Base-by-base conservation (phyloP, 2,888 invertebrate genomes). In the Molorchus minor region DNA sequence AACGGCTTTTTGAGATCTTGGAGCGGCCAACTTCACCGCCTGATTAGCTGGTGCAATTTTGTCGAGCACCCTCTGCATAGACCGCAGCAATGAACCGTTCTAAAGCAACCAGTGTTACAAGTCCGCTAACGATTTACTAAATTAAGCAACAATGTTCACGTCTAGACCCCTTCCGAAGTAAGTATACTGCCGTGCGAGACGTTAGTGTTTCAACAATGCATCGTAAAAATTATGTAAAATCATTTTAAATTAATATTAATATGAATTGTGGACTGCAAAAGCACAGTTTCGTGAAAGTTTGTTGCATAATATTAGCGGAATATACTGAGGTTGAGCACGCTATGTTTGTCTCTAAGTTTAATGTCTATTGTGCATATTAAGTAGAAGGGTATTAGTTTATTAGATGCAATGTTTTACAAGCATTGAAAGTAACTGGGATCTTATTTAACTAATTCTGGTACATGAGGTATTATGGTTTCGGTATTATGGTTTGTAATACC, bases 201-300 rank as follows among this genome's bases (percentile, higher is more conserved):
- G 3, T 10, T 7, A 33, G 12, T 49, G 21, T 38, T 49, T 38
- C 38, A 38, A 5, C 38, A 20, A 16, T 13, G 21, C 21, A 25
- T 16, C n/a, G 17, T 33, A 49, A 49, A 38, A 49, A 36, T 49
- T 49, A 49, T 49, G 38, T 49, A 43, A 43, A 54, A 54, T 54
- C 53, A 29, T 35, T 36, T 35, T 29, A 35, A 54, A 54, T 54
- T 54, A 54, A 54, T 54, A 44, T 19, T 33, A 25, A 36, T 43
- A 43, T 44, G 41, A 54, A 54, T 54, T 44, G 29, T 44, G 20
- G 52, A 20, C 44, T 44, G 20, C 44, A 33, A 36, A 35, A 25
- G 17, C 41, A 44, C 35, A 36, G 36, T 25, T 54, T 54, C 43
- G 53, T 44, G 44, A 54, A 54, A 33, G 43, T 44, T 43, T 15